Base-by-base conservation (phyloP, 2,113 vertebrate species). In the Sporophila hypoxantha region DNA sequence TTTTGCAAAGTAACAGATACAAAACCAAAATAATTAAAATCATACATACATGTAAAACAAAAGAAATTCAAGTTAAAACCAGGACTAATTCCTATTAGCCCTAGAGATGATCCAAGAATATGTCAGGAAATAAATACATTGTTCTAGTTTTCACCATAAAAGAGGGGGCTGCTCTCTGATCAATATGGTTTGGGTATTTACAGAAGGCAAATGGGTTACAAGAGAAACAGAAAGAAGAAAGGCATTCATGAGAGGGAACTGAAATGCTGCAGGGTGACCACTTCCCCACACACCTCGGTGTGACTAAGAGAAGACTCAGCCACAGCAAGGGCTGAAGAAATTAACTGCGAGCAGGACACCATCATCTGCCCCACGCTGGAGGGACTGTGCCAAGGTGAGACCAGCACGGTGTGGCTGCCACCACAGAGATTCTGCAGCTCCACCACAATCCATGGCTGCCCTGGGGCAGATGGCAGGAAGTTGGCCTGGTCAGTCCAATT, bases 41-140 rank as follows among this genome's bases (percentile, higher is more conserved):
- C 30, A 88, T 27, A 91, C 60, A 82, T 41, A 65, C 12, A 59
- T 5, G 15, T 71, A 89, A 85, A 90, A 62, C 26, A 55, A 70
- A 74, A 90, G 32, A 92, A 92, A 94, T 96, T 96, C 95, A 97
- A 97, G 95, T 96, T 87, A 96, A 96, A 93, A 84, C 90, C 94
- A 95, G 93, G 90, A 82, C 87, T 69, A 62, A 82, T 52, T 92
- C 69, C 70, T 89, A 36, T 70, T 69, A 90, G 84, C 46, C 74
- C 79, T 65, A 78, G 66, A 92, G 55, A 78, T 60, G 46, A 90
- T 75, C 65, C 76, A 73, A 62, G 14, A 73, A 29, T 41, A 60
- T 4, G 12, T 65, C 61, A 77, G 57, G 32, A 82, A 91, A 94
- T 81, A 86, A 90, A 95, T 81, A 87, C 82, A 77, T 61, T 44